Percentiles rank a stretch among this genome's conserved stretches.
phyloP scores from a whole-genome alignment of 2,888 invertebrate genomes.

The Caenorhabditis sp. region DNA sequence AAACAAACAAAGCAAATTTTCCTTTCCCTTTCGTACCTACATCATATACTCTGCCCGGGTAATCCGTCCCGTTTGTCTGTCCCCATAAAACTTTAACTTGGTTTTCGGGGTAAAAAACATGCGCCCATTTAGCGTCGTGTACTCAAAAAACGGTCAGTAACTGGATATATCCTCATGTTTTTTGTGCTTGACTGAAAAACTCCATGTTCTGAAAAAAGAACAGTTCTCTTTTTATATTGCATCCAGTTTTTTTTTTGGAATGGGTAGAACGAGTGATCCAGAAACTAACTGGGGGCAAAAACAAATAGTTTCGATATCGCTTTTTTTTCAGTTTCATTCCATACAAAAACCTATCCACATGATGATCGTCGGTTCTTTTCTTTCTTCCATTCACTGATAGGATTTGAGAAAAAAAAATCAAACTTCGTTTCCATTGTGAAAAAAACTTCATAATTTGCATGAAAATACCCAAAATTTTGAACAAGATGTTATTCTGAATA shows the following conservation, averaged over 20 bases:
- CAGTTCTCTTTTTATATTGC: slow-evolving; percentile 33
- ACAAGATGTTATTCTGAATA: slow-evolving; percentile 23
- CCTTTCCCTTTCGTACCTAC: slow-evolving; percentile 1
- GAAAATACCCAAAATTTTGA: slow-evolving; percentile 17
- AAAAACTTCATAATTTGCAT: slow-evolving; percentile 42
- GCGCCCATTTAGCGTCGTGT: slow-evolving; percentile 58
- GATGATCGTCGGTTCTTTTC: slow-evolving; percentile 6
- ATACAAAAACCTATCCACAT: slow-evolving; percentile 13
- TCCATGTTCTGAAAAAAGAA: slow-evolving; percentile 19
- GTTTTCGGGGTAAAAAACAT: slow-evolving; percentile 41
- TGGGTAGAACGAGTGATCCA: slow-evolving; percentile 35
- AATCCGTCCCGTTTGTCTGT: slow-evolving; percentile 28
- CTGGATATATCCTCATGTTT: slow-evolving; percentile 51
- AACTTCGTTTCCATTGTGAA: slow-evolving; percentile 5
- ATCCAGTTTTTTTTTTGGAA: slow-evolving; percentile 51
- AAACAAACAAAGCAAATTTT: slow-evolving; percentile 8
- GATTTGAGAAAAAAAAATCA: slow-evolving; percentile 15
- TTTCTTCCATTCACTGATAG: slow-evolving; percentile 13
- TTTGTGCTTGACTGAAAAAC: slow-evolving; percentile 21
- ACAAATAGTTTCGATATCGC: slow-evolving; percentile 28
- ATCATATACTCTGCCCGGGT: slow-evolving; percentile 2
- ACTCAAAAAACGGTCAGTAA: slow-evolving; percentile 50
- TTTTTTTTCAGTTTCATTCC: slow-evolving; percentile 12
- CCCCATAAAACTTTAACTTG: slow-evolving; percentile 38
- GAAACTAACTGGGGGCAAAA: slow-evolving; percentile 6